Percentiles rank a stretch among this genome's conserved stretches.
Evolutionary conservation across 2,888 invertebrate species (phyloP).

Genomic region (Lepidocyrtoides sp.): DNA sequence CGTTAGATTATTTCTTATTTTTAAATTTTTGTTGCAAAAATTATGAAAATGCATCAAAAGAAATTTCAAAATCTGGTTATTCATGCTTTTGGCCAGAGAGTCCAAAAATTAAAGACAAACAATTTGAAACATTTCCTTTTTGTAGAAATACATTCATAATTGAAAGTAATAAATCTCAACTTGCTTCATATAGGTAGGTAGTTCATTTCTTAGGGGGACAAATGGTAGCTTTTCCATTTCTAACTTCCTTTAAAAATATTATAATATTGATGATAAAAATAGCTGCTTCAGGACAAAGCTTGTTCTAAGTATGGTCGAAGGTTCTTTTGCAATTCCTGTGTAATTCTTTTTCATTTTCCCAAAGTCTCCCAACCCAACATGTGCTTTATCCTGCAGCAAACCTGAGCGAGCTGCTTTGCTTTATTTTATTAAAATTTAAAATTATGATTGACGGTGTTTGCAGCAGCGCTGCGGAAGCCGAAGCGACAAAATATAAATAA

Average conservation of each 20-base stretch:
- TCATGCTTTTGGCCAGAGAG: conserved; percentile 7
- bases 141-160: background rate
- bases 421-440: no score
- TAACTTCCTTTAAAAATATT: background rate
- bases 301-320: background rate
- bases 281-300: background rate
- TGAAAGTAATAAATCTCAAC: background rate
- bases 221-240: background rate
- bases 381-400: no score
- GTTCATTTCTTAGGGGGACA: background rate
- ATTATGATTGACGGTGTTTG: background rate
- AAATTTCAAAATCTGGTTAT: background rate
- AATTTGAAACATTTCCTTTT: background rate
- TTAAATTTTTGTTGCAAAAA: background rate
- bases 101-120: background rate
- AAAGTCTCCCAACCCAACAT: no score
- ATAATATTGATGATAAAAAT: background rate
- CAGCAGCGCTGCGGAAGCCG: background rate
- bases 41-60: background rate
- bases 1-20: background rate
- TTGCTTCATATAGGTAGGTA: no score
- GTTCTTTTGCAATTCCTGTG: background rate
- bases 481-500: background rate
- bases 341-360: background rate
- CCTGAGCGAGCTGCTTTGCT: no score